Evolutionary conservation across 2,888 invertebrate species (phyloP).

Genomic region (Escarpia spicata): DNA sequence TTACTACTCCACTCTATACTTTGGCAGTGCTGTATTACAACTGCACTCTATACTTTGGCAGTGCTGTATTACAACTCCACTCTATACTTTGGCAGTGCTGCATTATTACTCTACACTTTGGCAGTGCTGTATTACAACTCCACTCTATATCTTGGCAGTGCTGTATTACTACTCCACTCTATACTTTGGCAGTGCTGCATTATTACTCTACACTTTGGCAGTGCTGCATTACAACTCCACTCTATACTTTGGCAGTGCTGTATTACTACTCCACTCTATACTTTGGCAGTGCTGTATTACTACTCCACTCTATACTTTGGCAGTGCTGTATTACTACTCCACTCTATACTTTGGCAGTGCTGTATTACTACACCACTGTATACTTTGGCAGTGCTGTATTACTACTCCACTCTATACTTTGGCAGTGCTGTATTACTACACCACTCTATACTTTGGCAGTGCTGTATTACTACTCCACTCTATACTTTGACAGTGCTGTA

Average conservation of each 20-base stretch:
- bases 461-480: not conserved
- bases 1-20: not conserved
- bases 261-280: not conserved
- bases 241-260: not conserved
- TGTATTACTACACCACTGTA: not conserved
- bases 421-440: not conserved
- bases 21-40: not conserved
- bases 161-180: not conserved
- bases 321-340: not conserved
- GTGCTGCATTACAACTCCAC: not conserved
- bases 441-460: not conserved
- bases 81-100: not conserved
- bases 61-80: not conserved
- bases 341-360: not conserved
- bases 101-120: not conserved
- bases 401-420: not conserved
- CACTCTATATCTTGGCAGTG: not conserved
- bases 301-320: no score
- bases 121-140: not conserved
- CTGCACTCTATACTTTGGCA: not conserved
- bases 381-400: not conserved
- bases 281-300: not conserved
- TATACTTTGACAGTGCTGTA: not conserved
- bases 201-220: not conserved
- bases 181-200: not conserved